Percentiles rank a stretch among this genome's conserved stretches.
These are phyloP conservation scores for Nannoperca obscura DNA, from an alignment of 2,797 vertebrate species.

Conservation along the genomic window DNA sequence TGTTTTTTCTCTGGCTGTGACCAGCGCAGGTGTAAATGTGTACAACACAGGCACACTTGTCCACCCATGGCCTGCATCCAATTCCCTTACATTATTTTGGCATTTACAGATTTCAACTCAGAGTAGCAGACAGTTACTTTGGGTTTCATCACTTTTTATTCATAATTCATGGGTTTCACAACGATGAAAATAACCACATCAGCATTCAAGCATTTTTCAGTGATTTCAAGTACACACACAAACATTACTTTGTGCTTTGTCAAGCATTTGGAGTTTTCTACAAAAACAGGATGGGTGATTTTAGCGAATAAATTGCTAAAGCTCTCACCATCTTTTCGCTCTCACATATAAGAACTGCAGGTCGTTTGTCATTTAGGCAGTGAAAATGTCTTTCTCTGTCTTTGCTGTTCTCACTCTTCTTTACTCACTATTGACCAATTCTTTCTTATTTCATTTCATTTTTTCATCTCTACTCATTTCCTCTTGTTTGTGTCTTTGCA, in stretches of 20 bases:
- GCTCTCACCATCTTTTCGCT: slow-evolving; percentile 30
- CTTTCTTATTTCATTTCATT: slow-evolving; percentile 2
- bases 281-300: slow-evolving; percentile 51
- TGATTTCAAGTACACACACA: slow-evolving; percentile 63
- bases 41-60: slow-evolving; percentile 45
- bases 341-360: slow-evolving; percentile 40
- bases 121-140: slow-evolving; percentile 68
- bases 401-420: background rate
- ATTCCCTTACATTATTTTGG: slow-evolving; percentile 55
- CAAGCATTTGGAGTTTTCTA: slow-evolving; percentile 65
- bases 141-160: slow-evolving; percentile 79
- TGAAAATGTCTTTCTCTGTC: slow-evolving; percentile 20
- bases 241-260: slow-evolving; percentile 73
- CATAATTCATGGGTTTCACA: slow-evolving; percentile 72
- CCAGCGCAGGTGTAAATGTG: slow-evolving; percentile 33
- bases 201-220: slow-evolving; percentile 72
- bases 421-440: background rate
- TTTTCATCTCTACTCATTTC: slow-evolving; percentile 8
- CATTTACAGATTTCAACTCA: slow-evolving; percentile 49
- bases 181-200: slow-evolving; percentile 71
- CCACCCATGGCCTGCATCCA: slow-evolving; percentile 30
- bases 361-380: slow-evolving; percentile 54
- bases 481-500: slow-evolving; percentile 16
- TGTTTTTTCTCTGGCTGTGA: slow-evolving; percentile 21
- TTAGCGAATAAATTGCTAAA: slow-evolving; percentile 52